Base-by-base conservation (phyloP, 2,113 vertebrate species). In the Scortum barcoo region DNA sequence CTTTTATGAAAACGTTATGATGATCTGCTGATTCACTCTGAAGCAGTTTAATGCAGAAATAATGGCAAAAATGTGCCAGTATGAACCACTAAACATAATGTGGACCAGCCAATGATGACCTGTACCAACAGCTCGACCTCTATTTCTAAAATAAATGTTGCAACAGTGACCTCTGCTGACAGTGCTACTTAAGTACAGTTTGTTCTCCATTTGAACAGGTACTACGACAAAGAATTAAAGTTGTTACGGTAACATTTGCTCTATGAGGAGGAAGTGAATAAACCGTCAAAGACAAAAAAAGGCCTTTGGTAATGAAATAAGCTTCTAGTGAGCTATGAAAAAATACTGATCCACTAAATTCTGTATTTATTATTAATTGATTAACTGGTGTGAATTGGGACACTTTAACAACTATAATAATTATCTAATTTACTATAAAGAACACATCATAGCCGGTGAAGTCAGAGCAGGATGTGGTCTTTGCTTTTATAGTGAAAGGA, bases 161-260 rank as follows among this genome's bases (percentile, higher is more conserved):
- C 19, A 51, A 83, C 57, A 74, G 84, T n/a, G 77, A 3, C 87
- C 84, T 80, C 90, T 91, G 69, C 78, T 83, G 92, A 13, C 22
- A 5, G 2, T 20, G 50, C 73, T 0, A 0, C 7, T 53, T 8
- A 17, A 62, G 3, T 38, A 63, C 84, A 82, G 7, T 6, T n/a
- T 46, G 20, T 33, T 11, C 5, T 36, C 46, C 10, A 19, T 28
- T 22, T 28, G 14, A 40, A 42, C 33, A 56, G 13, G 2, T 17
- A 3, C 46, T 53, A 22, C 6, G 26, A 51, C 22, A 63, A 38
- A 19, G 1, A 26, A 48, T 6, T 3, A 63, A 38, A 5, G 17
- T 2, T 16, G 13, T 57, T 51, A 22, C 48, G 22, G 19, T 17
- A 46, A 54, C 9, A 56, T 14, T 56, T 5, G 14, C 53, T 57